phyloP scores from a whole-genome alignment of 2,797 vertebrate species.

The Bovichtus diacanthus region DNA sequence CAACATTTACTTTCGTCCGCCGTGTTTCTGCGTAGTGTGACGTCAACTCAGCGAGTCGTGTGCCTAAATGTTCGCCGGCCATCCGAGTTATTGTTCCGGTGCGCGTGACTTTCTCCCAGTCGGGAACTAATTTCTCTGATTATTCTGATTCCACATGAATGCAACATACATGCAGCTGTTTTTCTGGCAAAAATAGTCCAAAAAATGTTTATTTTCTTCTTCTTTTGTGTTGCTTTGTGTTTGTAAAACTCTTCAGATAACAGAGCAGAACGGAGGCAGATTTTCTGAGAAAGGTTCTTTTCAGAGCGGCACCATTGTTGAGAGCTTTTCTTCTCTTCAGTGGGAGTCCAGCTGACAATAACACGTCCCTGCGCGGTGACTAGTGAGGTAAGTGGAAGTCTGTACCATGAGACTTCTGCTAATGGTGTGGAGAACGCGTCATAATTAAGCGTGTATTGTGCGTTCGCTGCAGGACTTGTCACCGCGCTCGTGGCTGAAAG shows the following conservation, averaged over 20 bases:
- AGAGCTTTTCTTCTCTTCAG: neutral
- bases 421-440: slow-evolving; percentile 15
- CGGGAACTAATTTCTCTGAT: too few species aligned
- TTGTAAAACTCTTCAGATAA: neutral
- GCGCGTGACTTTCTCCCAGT: too few species aligned
- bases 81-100: too few species aligned
- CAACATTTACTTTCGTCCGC: too few species aligned
- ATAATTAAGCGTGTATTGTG: slow-evolving; percentile 20
- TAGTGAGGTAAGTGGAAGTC: neutral
- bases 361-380: neutral
- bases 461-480: slow-evolving; percentile 25
- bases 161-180: too few species aligned
- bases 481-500: neutral
- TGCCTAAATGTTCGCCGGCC: too few species aligned
- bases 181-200: too few species aligned
- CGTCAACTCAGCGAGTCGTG: too few species aligned
- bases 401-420: neutral
- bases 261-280: too few species aligned
- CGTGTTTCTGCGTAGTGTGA: too few species aligned
- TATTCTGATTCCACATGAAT: too few species aligned
- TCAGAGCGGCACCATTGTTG: neutral
- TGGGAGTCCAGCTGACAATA: neutral
- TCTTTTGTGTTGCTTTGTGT: neutral
- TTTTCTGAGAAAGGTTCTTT: neutral
- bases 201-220: neutral